Percentiles rank a stretch among this genome's conserved stretches.
phyloP scores from a whole-genome alignment of 2,113 vertebrate species.

The Ceyx cyanopectus region DNA sequence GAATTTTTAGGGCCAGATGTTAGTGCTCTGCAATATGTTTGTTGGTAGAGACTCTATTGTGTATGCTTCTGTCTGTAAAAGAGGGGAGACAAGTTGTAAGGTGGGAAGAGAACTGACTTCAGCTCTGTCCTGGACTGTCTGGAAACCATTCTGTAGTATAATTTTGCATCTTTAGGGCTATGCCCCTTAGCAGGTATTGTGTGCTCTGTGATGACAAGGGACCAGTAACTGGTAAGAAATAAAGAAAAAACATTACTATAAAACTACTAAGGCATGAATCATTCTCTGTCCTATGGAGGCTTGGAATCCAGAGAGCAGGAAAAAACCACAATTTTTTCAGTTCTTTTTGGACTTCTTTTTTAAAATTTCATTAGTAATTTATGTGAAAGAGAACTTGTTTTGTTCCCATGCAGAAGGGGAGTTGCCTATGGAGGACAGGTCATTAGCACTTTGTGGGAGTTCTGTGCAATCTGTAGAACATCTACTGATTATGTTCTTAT shows the following conservation, averaged over 20 bases:
- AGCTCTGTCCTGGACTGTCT: not conserved
- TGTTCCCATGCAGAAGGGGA: not conserved
- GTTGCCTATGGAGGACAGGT: not conserved
- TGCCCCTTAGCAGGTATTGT: not conserved
- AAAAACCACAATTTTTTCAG: not conserved
- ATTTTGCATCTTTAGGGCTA: not conserved
- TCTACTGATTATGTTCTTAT: not conserved
- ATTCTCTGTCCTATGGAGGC: not conserved
- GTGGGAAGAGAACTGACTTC: not conserved
- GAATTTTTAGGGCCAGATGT: not conserved
- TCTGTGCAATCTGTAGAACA: not conserved
- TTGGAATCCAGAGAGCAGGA: not conserved
- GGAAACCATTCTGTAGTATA: not conserved
- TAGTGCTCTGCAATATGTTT: not conserved
- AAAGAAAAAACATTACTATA: not conserved
- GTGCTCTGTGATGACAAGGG: not conserved
- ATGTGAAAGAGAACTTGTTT: not conserved
- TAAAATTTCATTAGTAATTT: not conserved
- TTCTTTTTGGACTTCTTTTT: not conserved
- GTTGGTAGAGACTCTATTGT: not conserved
- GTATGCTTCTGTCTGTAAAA: rapidly evolving
- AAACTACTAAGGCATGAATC: not conserved
- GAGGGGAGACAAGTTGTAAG: not conserved
- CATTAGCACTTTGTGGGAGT: not conserved
- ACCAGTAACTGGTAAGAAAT: not conserved